Evolutionary conservation across 92 coral and sea anemone species (phyloP).

Genomic region (Siderastrea siderea): DNA sequence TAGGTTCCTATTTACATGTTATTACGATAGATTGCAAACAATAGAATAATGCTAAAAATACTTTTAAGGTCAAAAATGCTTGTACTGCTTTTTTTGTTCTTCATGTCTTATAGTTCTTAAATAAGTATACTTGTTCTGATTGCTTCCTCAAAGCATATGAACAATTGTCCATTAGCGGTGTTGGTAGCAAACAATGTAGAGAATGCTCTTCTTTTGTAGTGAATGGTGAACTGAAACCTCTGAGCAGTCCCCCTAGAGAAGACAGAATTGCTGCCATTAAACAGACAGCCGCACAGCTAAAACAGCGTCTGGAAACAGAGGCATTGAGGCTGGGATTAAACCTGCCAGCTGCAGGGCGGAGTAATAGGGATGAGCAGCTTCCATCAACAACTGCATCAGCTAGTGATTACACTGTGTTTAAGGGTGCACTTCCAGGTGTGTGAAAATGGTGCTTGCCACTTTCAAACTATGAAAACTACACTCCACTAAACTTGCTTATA

Average conservation of each 20-base stretch:
- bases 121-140: too few relatives aligned
- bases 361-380: slow-evolving; percentile 39
- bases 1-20: too few relatives aligned
- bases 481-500: too few relatives aligned
- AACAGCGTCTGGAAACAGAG: slow-evolving; percentile 90
- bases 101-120: too few relatives aligned
- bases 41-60: too few relatives aligned
- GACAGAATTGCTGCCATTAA: slow-evolving; percentile 91
- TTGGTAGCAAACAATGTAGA: too few relatives aligned
- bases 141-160: too few relatives aligned
- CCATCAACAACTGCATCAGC: slow-evolving; percentile 26
- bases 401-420: slow-evolving; percentile 75
- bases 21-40: too few relatives aligned
- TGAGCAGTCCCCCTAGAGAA: slow-evolving; percentile 82
- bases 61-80: too few relatives aligned
- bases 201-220: not conserved
- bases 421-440: slow-evolving; percentile 91
- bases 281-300: slow-evolving; percentile 91
- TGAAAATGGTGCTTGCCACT: not conserved
- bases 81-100: too few relatives aligned
- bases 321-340: slow-evolving; percentile 90
- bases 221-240: slow-evolving; percentile 8
- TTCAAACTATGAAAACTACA: not conserved
- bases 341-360: slow-evolving; percentile 52
- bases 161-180: too few relatives aligned